Evolutionary conservation across 2,888 invertebrate species (phyloP).

Genomic region (Geotrupes spiniger): DNA sequence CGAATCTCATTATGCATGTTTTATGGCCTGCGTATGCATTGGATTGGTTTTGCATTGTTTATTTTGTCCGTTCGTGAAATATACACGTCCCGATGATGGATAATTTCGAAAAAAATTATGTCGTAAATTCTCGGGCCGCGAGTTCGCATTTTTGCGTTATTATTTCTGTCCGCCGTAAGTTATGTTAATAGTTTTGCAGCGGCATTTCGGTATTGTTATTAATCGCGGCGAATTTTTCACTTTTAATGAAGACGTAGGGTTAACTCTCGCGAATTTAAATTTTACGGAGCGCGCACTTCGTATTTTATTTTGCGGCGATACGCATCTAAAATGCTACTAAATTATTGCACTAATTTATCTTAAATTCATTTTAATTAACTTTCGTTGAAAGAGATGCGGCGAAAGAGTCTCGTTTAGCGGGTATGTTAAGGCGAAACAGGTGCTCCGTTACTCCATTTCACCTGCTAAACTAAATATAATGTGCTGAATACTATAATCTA

Average conservation of each 20-base stretch:
- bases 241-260: constrained; percentile 19
- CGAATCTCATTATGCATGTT: constrained; percentile 17
- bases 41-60: constrained; percentile 15
- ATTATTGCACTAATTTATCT: constrained; percentile 2
- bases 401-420: no score
- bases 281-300: neutral
- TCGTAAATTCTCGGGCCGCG: constrained; percentile 12
- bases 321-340: neutral
- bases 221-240: constrained; percentile 21
- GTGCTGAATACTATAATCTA: no score
- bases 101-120: constrained; percentile 14
- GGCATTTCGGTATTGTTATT: constrained; percentile 17
- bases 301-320: neutral
- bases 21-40: constrained; percentile 16
- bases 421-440: no score
- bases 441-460: no score
- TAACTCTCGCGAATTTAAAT: constrained; percentile 4
- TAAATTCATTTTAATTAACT: neutral
- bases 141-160: constrained; percentile 12
- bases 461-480: no score
- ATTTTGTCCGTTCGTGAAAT: constrained; percentile 13
- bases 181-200: constrained; percentile 17
- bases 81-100: constrained; percentile 16
- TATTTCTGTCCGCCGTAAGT: constrained; percentile 16
- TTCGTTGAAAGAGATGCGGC: no score